These are phyloP conservation scores for Platyscapa corneri DNA, from an alignment of 1,140 invertebrate species.

Conservation along the genomic window DNA sequence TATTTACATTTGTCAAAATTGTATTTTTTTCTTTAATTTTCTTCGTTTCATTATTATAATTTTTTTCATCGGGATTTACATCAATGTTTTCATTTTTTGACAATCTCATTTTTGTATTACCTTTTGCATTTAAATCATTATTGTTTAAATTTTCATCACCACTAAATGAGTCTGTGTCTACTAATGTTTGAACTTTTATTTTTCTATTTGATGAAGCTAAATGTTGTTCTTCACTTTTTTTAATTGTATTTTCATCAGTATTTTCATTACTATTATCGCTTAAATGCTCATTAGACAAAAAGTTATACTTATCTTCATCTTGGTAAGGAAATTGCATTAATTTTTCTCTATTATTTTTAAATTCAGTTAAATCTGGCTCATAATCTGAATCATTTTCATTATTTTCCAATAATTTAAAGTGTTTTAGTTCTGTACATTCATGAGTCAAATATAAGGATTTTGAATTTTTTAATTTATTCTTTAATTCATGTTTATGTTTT, in stretches of 20 bases:
- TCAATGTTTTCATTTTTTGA: not conserved
- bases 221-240: not conserved
- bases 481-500: not conserved
- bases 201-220: not conserved
- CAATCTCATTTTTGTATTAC: not conserved
- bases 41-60: not conserved
- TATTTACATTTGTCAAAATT: not conserved
- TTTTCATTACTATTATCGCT: not conserved
- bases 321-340: not conserved
- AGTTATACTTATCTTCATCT: too few species aligned
- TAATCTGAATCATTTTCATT: not conserved
- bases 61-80: not conserved
- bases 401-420: not conserved
- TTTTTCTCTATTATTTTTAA: not conserved
- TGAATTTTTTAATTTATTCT: constrained; percentile 2
- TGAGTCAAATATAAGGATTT: not conserved
- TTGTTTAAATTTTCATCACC: not conserved
- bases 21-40: not conserved
- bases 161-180: not conserved
- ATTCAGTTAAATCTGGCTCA: not conserved
- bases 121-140: not conserved
- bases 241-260: not conserved
- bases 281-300: not conserved
- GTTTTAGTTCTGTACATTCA: not conserved
- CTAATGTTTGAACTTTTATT: not conserved